phyloP scores from a whole-genome alignment of 2,888 invertebrate species.

The Synanthedon andrenaeformis region DNA sequence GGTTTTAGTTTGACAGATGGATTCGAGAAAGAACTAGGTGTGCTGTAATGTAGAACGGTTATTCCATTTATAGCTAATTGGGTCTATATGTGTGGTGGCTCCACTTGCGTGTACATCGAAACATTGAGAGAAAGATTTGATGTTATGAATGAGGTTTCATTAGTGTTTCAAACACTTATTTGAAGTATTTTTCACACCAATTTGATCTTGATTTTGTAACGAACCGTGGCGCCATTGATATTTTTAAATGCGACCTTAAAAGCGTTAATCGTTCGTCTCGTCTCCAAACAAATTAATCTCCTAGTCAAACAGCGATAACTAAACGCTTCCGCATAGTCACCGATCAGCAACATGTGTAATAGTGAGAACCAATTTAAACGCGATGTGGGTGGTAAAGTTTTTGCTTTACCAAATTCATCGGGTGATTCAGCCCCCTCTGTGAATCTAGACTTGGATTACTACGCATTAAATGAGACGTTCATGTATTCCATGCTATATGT shows the following conservation, averaged over 20 bases:
- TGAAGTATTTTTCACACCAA: no score
- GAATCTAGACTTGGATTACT: not conserved
- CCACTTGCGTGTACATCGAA: no score
- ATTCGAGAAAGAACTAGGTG: no score
- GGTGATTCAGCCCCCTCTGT: slow-evolving; percentile 47
- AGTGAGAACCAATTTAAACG: slow-evolving; percentile 31
- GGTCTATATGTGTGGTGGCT: no score
- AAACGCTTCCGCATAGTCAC: slow-evolving; percentile 27
- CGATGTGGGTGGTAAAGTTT: slow-evolving; percentile 47
- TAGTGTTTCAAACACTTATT: no score
- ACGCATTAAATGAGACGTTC: slow-evolving; percentile 1
- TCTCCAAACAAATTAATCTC: not conserved
- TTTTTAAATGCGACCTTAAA: not conserved
- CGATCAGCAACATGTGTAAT: slow-evolving; percentile 26
- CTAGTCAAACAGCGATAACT: slow-evolving; percentile 4
- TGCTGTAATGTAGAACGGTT: no score
- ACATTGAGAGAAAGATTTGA: no score
- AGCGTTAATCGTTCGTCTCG: not conserved
- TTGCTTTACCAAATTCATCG: slow-evolving; percentile 30
- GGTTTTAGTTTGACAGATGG: no score
- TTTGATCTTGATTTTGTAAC: not conserved
- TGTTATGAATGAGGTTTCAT: no score
- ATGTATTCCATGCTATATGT: slow-evolving; percentile 6
- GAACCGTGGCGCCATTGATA: not conserved
- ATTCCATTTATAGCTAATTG: no score